These are phyloP conservation scores for Ceratina japonica DNA, from an alignment of 1,140 invertebrate species.

Conservation along the genomic window DNA sequence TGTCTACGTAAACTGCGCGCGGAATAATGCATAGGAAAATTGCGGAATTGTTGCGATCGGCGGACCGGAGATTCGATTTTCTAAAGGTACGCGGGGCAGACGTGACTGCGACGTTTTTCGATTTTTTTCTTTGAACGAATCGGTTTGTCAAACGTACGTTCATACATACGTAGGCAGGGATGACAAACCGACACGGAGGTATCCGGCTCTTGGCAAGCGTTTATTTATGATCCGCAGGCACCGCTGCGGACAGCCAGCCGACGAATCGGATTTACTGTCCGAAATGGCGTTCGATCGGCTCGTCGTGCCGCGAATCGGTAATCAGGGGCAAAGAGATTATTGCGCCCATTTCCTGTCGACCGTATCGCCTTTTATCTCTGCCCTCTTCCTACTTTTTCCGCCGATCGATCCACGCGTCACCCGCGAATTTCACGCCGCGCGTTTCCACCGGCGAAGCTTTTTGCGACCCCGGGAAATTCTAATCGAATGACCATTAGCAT, in stretches of 20 bases:
- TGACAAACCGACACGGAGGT: conserved; percentile 61
- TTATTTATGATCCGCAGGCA: conserved; percentile 61
- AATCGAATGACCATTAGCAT: too few species aligned
- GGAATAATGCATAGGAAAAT: too few species aligned
- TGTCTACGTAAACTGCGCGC: too few species aligned
- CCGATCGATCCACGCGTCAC: conserved; percentile 23
- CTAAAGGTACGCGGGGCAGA: conserved; percentile 1
- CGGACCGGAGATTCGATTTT: conserved; percentile 48
- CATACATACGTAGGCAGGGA: conserved; percentile 24
- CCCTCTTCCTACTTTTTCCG: not conserved
- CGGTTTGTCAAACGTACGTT: conserved; percentile 55
- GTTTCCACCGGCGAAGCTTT: not conserved
- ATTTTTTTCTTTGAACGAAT: conserved; percentile 10
- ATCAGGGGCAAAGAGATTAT: conserved; percentile 50
- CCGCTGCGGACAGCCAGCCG: conserved; percentile 39
- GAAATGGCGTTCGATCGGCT: conserved; percentile 54
- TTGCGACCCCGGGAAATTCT: not conserved
- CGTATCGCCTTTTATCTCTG: not conserved
- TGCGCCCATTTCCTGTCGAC: conserved; percentile 13
- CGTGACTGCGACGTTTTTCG: too few species aligned
- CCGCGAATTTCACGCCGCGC: not conserved
- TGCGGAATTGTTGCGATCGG: not conserved
- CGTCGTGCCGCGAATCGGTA: conserved; percentile 53
- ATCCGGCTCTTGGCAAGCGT: conserved; percentile 60
- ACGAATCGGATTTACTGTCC: conserved; percentile 53